A percentile compares a stretch with the other conserved stretches of the same genome.
Conservation (phyloP, 2,797 vertebrate genomes). For the Masticophis lateralis region DNA sequence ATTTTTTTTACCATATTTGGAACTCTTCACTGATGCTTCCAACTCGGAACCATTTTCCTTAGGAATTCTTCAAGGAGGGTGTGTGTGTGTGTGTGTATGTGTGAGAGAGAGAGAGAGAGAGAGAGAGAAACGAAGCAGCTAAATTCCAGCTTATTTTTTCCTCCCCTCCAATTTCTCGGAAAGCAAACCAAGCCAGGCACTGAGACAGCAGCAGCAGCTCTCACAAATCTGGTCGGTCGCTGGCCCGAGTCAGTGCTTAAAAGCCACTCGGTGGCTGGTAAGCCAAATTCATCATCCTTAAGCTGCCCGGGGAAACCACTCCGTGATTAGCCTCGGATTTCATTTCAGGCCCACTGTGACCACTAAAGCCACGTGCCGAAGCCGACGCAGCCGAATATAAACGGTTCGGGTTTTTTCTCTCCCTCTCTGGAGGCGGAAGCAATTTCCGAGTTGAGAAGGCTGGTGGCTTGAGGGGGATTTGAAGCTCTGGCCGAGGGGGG, state of each 20-base stretch:
- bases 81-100: no score
- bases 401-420: neutral
- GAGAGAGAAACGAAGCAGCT: no score
- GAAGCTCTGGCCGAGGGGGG: neutral
- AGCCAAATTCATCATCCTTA: constrained; percentile 3
- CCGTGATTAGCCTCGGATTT: constrained; percentile 13
- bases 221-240: neutral
- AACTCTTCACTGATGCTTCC: neutral
- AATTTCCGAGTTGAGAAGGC: neutral
- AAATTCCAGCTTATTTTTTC: neutral
- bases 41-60: neutral
- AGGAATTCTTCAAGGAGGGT: neutral
- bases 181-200: neutral
- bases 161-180: neutral
- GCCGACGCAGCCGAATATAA: neutral
- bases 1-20: neutral
- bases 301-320: constrained; percentile 4
- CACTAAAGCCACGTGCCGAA: neutral
- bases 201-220: neutral
- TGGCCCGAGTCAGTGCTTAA: neutral
- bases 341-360: neutral
- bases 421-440: neutral
- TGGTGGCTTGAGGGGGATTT: neutral
- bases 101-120: no score
- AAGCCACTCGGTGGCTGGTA: neutral